Percentiles rank a stretch among this genome's conserved stretches.
These are phyloP conservation scores for Actinia equina DNA, from an alignment of 64 coral and sea anemone genomes.

Conservation along the genomic window DNA sequence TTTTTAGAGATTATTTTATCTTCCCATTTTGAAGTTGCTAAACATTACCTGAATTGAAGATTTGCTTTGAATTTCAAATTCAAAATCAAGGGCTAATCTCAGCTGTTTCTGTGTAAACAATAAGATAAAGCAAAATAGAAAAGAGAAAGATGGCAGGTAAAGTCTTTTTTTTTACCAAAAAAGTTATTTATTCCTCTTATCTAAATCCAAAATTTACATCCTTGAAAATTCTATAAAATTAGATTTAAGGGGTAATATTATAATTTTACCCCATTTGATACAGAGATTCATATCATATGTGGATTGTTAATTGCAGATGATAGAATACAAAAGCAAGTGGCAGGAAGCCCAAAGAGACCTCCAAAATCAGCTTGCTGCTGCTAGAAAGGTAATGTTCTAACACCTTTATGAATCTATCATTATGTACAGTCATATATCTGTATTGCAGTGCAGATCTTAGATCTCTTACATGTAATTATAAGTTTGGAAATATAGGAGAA, in stretches of 20 bases:
- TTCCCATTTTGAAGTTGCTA: neutral
- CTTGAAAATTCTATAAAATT: neutral
- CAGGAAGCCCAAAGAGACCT: slow-evolving; percentile 97
- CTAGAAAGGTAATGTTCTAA: slow-evolving; percentile 90
- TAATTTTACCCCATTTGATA: neutral
- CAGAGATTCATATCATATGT: neutral
- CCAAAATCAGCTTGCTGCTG: slow-evolving; percentile 81
- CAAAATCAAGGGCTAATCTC: neutral
- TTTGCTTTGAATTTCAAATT: neutral
- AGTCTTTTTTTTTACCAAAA: too few relatives aligned
- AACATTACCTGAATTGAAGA: neutral
- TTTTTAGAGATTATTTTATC: neutral
- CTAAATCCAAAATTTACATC: neutral
- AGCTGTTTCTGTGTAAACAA: slow-evolving; percentile 1
- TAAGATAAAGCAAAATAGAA: neutral
- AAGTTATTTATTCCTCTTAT: too few relatives aligned
- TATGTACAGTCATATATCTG: too few relatives aligned
- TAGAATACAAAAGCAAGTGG: slow-evolving; percentile 94
- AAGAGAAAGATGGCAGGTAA: slow-evolving; percentile 1
- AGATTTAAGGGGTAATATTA: neutral
- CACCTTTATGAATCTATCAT: too few relatives aligned
- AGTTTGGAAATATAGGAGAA: too few relatives aligned
- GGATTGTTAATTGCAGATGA: slow-evolving; percentile 60
- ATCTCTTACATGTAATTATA: too few relatives aligned
- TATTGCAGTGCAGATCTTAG: too few relatives aligned